These are phyloP conservation scores for Mungos mungo DNA, from an alignment of 2,113 vertebrate species.

Conservation along the genomic window DNA sequence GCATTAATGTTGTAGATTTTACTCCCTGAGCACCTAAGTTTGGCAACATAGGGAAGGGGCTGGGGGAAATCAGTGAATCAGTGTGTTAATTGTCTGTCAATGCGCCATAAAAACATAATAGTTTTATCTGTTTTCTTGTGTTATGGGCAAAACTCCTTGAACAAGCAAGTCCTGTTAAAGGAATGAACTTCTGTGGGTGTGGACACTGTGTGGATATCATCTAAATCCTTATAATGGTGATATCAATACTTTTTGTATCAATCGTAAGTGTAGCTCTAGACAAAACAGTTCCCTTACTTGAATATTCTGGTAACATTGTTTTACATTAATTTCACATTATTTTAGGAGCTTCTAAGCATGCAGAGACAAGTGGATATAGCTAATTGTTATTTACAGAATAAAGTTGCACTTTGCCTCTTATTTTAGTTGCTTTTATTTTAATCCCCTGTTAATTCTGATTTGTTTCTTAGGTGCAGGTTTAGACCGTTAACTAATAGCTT, in stretches of 20 bases:
- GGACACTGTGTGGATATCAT: not conserved
- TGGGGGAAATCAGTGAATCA: not conserved
- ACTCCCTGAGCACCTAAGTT: not conserved
- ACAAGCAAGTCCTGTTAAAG: not conserved
- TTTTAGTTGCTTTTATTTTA: not conserved
- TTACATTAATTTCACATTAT: constrained; percentile 13
- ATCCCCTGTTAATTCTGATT: not conserved
- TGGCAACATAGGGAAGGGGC: not conserved
- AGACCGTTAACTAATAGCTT: not conserved
- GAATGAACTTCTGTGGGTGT: not conserved
- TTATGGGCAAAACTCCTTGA: not conserved
- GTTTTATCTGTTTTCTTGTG: not conserved
- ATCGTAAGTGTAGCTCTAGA: not conserved
- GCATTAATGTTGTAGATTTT: not conserved
- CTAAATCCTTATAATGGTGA: not conserved
- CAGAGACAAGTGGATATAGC: not conserved
- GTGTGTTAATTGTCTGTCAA: not conserved
- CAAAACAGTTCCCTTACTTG: not conserved
- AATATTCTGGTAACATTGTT: not conserved
- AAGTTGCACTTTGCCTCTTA: not conserved
- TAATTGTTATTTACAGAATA: not conserved
- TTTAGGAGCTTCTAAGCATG: not conserved
- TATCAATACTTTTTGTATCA: not conserved
- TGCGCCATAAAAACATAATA: not conserved
- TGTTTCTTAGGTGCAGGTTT: not conserved